Evolutionary conservation across 1,140 invertebrate genomes (phyloP).

Genomic region (Sitophilus oryzae): DNA sequence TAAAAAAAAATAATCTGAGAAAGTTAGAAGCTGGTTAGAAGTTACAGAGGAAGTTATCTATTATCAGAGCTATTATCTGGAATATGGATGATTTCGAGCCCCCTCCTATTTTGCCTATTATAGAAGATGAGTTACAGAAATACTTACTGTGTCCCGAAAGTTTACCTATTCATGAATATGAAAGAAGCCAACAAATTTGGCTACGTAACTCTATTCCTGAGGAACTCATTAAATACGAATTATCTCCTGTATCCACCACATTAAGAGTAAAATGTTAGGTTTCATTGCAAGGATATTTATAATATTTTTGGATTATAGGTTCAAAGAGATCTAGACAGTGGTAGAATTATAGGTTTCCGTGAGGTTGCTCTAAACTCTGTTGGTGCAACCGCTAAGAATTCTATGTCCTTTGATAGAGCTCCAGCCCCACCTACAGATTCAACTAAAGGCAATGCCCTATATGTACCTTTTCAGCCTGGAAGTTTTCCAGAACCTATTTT

Average conservation of each 20-base stretch:
- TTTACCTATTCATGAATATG: slow-evolving; percentile 58
- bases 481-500: slow-evolving; percentile 59
- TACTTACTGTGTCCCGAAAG: slow-evolving; percentile 56
- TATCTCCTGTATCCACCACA: slow-evolving; percentile 48
- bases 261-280: slow-evolving; percentile 42
- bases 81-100: too few species aligned
- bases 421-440: slow-evolving; percentile 54
- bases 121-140: slow-evolving; percentile 51
- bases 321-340: slow-evolving; percentile 64
- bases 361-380: slow-evolving; percentile 59
- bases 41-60: too few species aligned
- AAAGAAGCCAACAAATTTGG: slow-evolving; percentile 55
- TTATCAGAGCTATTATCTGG: too few species aligned
- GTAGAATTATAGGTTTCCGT: slow-evolving; percentile 60
- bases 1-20: too few species aligned
- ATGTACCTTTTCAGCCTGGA: slow-evolving; percentile 76
- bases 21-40: too few species aligned
- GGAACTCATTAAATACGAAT: slow-evolving; percentile 48
- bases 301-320: slow-evolving; percentile 42
- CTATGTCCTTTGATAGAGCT: slow-evolving; percentile 64
- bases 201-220: slow-evolving; percentile 47
- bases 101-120: slow-evolving; percentile 51
- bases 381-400: slow-evolving; percentile 65
- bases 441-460: slow-evolving; percentile 62
- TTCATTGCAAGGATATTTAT: not conserved